These are phyloP conservation scores for Euleptes europaea DNA, from an alignment of 2,113 vertebrate genomes.

Conservation along the genomic window DNA sequence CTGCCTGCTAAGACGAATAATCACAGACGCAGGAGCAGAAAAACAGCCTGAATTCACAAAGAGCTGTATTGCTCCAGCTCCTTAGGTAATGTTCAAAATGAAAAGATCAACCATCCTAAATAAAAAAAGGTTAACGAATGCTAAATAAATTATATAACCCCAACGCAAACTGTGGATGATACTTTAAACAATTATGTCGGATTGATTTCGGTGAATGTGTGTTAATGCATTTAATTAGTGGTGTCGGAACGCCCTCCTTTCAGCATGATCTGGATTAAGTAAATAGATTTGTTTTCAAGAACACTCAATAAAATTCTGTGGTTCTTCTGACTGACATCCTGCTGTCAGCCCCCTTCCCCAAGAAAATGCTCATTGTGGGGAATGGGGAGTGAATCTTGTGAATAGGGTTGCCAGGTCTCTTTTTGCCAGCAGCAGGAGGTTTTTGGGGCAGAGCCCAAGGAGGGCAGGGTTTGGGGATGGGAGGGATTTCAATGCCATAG, in stretches of 20 bases:
- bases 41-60: conserved; percentile 21
- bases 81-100: neutral
- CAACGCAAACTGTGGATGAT: conserved; percentile 15
- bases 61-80: neutral
- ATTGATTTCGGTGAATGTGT: neutral
- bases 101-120: neutral
- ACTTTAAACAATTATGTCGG: neutral
- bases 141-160: neutral
- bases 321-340: neutral
- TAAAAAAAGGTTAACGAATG: neutral
- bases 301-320: neutral
- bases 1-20: conserved; percentile 22
- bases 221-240: neutral
- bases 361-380: too few relatives aligned
- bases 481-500: too few relatives aligned
- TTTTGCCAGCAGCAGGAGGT: too few relatives aligned
- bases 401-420: too few relatives aligned
- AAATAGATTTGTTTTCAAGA: neutral
- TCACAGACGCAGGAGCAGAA: neutral
- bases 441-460: too few relatives aligned
- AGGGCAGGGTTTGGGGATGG: too few relatives aligned
- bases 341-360: too few relatives aligned
- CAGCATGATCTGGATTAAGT: neutral
- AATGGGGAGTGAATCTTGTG: too few relatives aligned
- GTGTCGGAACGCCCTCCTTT: neutral